Evolutionary conservation across 1,140 invertebrate species (phyloP).

Genomic region (Zaprionus capensis): DNA sequence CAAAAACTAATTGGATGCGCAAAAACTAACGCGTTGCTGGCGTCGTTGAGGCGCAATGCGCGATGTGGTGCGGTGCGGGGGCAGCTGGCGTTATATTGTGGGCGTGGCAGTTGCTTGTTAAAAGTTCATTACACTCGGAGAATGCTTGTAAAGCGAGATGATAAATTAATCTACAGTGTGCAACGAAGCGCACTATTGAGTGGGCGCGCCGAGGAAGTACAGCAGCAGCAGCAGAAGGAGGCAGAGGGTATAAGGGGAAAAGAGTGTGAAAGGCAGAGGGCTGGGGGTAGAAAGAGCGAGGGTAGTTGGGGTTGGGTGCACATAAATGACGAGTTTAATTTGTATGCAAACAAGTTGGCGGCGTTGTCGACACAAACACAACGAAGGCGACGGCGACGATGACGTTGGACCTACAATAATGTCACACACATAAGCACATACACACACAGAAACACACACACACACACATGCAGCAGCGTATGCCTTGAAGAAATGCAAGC

Average conservation of each 20-base stretch:
- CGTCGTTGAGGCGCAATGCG: too few species aligned
- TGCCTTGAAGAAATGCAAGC: slow-evolving; percentile 43
- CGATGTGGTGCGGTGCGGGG: not conserved
- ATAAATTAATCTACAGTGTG: slow-evolving; percentile 82
- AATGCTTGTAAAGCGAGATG: slow-evolving; percentile 82
- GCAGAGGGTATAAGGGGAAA: slow-evolving; percentile 3
- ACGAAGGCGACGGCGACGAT: slow-evolving; percentile 40
- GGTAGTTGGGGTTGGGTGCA: slow-evolving; percentile 33
- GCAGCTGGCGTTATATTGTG: slow-evolving; percentile 18
- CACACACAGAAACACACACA: slow-evolving; percentile 45
- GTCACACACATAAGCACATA: slow-evolving; percentile 44
- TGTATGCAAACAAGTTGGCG: slow-evolving; percentile 83
- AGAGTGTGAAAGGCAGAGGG: not conserved
- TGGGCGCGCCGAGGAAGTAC: slow-evolving; percentile 50
- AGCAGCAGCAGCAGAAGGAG: not conserved
- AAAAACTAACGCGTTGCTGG: slow-evolving; percentile 47
- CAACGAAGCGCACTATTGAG: slow-evolving; percentile 77
- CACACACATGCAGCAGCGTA: slow-evolving; percentile 3
- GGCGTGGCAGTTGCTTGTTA: slow-evolving; percentile 73
- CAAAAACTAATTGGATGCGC: slow-evolving; percentile 79
- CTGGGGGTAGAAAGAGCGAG: slow-evolving; percentile 18
- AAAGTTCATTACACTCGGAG: slow-evolving; percentile 83
- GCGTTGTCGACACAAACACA: slow-evolving; percentile 71
- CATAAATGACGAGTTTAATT: slow-evolving; percentile 83
- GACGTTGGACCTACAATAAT: slow-evolving; percentile 78